These are phyloP conservation scores for Phaenicophaeus curvirostris DNA, from an alignment of 2,797 vertebrate genomes.

Conservation along the genomic window DNA sequence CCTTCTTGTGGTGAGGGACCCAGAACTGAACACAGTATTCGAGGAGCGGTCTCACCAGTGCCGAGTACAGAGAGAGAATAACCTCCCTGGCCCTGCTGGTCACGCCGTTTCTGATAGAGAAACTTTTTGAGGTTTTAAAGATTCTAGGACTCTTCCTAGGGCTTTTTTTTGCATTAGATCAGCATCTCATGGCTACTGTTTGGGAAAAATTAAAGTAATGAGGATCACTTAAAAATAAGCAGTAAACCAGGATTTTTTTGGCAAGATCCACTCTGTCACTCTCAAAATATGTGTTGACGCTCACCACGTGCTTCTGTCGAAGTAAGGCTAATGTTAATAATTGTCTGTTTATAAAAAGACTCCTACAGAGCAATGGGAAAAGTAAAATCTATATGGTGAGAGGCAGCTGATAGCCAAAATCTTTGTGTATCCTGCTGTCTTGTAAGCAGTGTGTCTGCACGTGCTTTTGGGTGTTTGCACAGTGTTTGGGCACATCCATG, in stretches of 20 bases:
- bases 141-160: neutral
- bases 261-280: neutral
- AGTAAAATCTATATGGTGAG: neutral
- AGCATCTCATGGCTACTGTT: neutral
- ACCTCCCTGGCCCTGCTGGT: too few species aligned
- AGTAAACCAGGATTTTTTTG: neutral
- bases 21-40: too few species aligned
- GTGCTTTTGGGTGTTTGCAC: neutral
- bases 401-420: neutral
- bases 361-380: neutral
- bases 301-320: neutral
- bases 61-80: too few species aligned
- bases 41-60: too few species aligned
- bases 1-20: too few species aligned
- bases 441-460: neutral
- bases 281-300: neutral
- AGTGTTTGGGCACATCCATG: neutral
- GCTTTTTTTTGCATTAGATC: neutral
- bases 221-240: neutral
- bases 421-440: neutral
- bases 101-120: too few species aligned
- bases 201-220: neutral
- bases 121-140: neutral
- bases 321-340: neutral
- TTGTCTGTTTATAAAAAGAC: neutral